Base-by-base conservation (phyloP, 2,113 vertebrate species). In the Anguilla rostrata region DNA sequence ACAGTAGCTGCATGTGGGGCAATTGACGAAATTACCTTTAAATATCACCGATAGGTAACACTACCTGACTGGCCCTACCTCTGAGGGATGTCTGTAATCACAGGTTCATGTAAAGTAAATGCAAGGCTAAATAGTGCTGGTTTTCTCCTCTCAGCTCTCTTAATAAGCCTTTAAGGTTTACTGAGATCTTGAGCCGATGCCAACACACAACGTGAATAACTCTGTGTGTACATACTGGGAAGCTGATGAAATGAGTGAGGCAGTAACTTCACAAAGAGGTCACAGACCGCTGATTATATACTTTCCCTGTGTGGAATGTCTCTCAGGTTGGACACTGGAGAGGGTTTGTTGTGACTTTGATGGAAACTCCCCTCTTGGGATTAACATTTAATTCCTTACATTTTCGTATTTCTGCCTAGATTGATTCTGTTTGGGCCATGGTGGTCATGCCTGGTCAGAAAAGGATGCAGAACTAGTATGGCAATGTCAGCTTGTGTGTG, bases 401-500 rank as follows among this genome's bases (percentile, higher is more conserved):
- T 85, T 79, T 84, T 81, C 63, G 79, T 84, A 83, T 75, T 20
- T 63, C 56, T 39, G 12, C 43, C 86, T 86, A 81, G 87, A 71
- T 88, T 39, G 60, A 78, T 84, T 87, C n/a, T 84, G 82, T 87
- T 82, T 83, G 88, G 85, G 89, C 84, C 89, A 89, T 81, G 89
- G 90, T 90, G 90, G 88, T 87, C 90, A 84, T 16, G 86, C 71
- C 85, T 87, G 43, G 84, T 87, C 87, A 82, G 84, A 84, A 75
- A 83, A 90, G 53, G 34, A 34, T 34, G 34, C 34, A 34, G 66
- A 39, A 49, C 56, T 60, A 1, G 89, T 83, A 43, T 78, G 71
- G 60, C 34, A 81, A 60, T 85, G 88, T 87, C 85, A 84, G 57
- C 85, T 39, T 87, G 43, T 84, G 49, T 89, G 88, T 89, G 81